phyloP scores from a whole-genome alignment of 30 jellyfish, hydroid and myxozoan genomes.

The Sanderia malayensis region DNA sequence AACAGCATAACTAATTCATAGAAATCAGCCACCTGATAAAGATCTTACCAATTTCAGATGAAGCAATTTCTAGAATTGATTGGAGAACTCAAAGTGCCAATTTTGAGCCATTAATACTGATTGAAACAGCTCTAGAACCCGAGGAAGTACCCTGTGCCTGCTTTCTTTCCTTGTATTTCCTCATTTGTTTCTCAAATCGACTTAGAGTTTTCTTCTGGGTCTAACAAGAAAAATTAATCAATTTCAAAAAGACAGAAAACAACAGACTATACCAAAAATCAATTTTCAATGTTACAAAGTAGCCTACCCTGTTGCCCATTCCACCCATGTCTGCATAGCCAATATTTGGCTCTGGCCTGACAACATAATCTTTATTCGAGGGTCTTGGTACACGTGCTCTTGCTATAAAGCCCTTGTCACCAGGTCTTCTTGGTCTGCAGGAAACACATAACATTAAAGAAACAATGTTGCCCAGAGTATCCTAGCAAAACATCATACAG shows the following conservation, averaged over 20 bases:
- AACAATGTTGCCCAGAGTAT: no score
- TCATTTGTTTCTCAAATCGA: conserved; percentile 81
- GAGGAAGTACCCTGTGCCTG: conserved; percentile 26
- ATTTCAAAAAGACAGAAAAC: no score
- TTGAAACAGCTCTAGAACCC: conserved; percentile 72
- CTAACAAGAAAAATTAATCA: no score
- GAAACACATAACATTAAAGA: no score
- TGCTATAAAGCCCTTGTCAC: conserved; percentile 95
- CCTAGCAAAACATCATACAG: no score
- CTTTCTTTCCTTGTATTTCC: conserved; percentile 76
- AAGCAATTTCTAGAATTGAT: no score
- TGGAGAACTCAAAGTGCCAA: conserved; percentile 55
- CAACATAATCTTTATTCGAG: conserved; percentile 85
- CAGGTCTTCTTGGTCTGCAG: conserved; percentile 91
- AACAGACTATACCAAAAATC: no score
- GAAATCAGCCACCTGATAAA: no score
- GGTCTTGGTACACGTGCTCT: conserved; percentile 99
- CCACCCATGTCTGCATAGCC: conserved; percentile 58
- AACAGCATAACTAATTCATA: no score
- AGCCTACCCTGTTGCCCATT: conserved; percentile 18
- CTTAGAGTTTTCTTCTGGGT: conserved; percentile 53
- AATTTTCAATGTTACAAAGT: no score
- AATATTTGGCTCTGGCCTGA: conserved; percentile 81
- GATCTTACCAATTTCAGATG: no score
- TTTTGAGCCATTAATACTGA: conserved; percentile 89